A percentile compares a stretch with the other conserved stretches of the same genome.
Evolutionary conservation across 37 sponge, comb jelly and placozoan genomes (phyloP).

Genomic region (Hormiphora californensis): DNA sequence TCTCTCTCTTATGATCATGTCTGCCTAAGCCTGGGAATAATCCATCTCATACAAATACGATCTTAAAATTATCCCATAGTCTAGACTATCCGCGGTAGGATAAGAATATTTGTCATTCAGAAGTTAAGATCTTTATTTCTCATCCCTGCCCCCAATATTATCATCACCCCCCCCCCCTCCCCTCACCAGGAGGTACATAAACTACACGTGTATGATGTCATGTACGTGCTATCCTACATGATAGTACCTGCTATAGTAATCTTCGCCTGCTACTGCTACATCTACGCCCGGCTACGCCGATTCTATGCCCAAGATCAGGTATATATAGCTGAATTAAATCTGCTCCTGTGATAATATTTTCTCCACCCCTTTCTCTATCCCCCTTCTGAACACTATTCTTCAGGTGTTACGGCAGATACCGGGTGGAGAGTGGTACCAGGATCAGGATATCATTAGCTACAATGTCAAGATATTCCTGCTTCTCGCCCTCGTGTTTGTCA

Average conservation of each 20-base stretch:
- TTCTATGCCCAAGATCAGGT: conserved; percentile 48
- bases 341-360: neutral
- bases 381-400: neutral
- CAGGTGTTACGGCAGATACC: conserved; percentile 20
- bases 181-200: neutral
- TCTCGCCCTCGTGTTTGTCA: neutral
- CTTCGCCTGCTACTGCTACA: conserved; percentile 42
- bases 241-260: neutral
- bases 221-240: conserved; percentile 33
- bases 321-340: neutral
- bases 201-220: conserved; percentile 19
- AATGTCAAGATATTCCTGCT: conserved; percentile 9
- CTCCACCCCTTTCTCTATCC: neutral
- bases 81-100: too few relatives aligned
- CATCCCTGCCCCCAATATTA: too few relatives aligned
- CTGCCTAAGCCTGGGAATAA: too few relatives aligned
- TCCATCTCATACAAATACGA: too few relatives aligned
- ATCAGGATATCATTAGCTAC: conserved; percentile 28
- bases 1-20: too few relatives aligned
- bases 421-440: conserved; percentile 28
- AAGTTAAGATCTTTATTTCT: too few relatives aligned
- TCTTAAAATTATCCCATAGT: too few relatives aligned
- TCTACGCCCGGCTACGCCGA: conserved; percentile 5
- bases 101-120: too few relatives aligned
- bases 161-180: too few relatives aligned